Conservation (phyloP, 2,797 vertebrate species). For the Pipistrellus nathusii region DNA sequence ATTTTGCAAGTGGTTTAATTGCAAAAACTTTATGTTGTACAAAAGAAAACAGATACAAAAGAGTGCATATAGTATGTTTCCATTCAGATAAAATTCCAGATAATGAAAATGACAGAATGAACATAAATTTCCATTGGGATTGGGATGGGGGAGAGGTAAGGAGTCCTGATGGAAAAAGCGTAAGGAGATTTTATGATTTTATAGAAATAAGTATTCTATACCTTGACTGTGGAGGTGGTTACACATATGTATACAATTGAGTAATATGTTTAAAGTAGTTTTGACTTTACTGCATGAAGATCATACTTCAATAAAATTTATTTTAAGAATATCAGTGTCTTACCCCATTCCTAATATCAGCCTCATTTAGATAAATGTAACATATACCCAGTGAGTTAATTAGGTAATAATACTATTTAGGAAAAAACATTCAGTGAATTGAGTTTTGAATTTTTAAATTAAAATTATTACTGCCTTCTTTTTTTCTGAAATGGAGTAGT, state of each 20-base stretch:
- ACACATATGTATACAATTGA: not conserved
- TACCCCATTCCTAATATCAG: not conserved
- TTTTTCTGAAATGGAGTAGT: constrained; percentile 69
- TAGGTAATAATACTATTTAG: constrained; percentile 73
- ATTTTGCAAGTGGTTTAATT: not conserved
- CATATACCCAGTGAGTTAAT: constrained; percentile 51
- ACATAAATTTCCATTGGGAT: not conserved
- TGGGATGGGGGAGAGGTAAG: not conserved
- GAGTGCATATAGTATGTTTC: not conserved
- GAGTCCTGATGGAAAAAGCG: not conserved
- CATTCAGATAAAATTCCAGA: not conserved
- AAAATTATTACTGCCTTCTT: constrained; percentile 66
- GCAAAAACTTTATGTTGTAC: not conserved
- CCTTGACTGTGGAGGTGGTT: not conserved
- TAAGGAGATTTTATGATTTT: not conserved
- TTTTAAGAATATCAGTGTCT: not conserved
- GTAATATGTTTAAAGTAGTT: not conserved
- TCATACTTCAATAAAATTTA: not conserved
- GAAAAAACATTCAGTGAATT: constrained; percentile 64
- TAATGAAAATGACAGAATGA: not conserved
- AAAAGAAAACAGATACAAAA: not conserved
- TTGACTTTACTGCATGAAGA: not conserved
- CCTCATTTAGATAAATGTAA: constrained; percentile 46
- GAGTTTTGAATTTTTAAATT: constrained; percentile 77
- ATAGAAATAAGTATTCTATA: not conserved